Conservation (phyloP, 2,888 invertebrate genomes). For the Drosophila yooni region DNA sequence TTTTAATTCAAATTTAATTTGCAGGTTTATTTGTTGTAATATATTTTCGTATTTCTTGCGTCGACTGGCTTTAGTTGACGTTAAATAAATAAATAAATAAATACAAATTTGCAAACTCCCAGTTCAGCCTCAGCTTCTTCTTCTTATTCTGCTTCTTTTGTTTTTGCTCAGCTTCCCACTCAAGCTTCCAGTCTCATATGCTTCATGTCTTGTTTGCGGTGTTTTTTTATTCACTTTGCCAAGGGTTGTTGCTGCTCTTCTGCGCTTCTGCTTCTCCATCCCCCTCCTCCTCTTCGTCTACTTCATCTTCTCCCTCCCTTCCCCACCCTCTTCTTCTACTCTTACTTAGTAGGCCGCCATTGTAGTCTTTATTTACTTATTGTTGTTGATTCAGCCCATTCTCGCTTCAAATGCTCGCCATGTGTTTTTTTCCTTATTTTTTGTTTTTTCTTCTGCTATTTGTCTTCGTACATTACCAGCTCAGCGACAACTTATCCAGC, state of each 20-base stretch:
- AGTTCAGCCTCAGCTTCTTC: neutral
- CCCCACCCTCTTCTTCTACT: neutral
- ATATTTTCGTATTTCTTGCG: too few species aligned
- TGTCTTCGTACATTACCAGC: slow-evolving; percentile 64
- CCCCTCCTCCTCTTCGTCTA: neutral
- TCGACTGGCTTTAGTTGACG: too few species aligned
- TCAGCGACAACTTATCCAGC: slow-evolving; percentile 41
- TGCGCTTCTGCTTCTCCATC: too few species aligned
- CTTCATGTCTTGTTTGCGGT: slow-evolving; percentile 1
- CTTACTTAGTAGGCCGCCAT: slow-evolving; percentile 64
- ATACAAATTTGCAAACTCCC: neutral
- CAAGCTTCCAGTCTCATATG: neutral
- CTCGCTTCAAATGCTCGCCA: slow-evolving; percentile 18
- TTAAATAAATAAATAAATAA: neutral
- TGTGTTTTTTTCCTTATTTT: slow-evolving; percentile 33
- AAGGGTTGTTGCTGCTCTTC: neutral
- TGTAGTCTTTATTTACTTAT: slow-evolving; percentile 69
- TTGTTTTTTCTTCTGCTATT: slow-evolving; percentile 42
- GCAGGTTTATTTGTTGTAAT: too few species aligned
- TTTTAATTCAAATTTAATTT: neutral
- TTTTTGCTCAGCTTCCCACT: neutral
- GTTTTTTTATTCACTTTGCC: neutral
- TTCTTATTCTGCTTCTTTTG: neutral
- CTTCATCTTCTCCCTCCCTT: neutral
- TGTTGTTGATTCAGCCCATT: slow-evolving; percentile 66